These are phyloP conservation scores for Hemitrygon akajei DNA, from an alignment of 2,797 vertebrate species.

Conservation along the genomic window DNA sequence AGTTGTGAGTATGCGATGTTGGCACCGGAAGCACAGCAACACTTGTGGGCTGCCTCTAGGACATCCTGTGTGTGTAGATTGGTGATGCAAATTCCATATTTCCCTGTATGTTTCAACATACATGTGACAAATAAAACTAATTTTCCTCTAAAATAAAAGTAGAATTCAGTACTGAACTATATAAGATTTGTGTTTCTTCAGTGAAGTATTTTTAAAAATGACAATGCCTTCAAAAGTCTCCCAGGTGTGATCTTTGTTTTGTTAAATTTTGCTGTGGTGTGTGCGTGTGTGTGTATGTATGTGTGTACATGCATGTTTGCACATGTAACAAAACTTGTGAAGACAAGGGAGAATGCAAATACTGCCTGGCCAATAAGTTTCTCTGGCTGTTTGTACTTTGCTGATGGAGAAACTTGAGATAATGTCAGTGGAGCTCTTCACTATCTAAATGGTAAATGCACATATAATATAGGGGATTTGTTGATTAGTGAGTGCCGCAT, in stretches of 20 bases:
- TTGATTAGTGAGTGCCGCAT: not conserved
- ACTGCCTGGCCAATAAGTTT: no score
- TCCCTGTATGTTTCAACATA: no score
- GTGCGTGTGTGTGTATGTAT: not conserved
- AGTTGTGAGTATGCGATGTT: no score
- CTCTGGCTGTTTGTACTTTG: no score
- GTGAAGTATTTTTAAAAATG: not conserved
- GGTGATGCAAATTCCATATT: no score
- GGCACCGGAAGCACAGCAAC: no score
- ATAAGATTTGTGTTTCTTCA: not conserved
- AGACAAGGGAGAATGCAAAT: no score
- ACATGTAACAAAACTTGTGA: not conserved
- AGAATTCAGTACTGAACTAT: not conserved
- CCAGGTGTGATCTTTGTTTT: constrained; percentile 18
- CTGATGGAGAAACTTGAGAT: not conserved
- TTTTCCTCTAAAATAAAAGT: not conserved
- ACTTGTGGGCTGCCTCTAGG: no score
- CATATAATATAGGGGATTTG: not conserved
- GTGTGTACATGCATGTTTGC: not conserved
- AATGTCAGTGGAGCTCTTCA: not conserved
- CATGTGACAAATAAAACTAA: no score
- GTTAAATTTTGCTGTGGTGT: not conserved
- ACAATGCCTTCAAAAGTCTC: not conserved
- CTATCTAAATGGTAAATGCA: not conserved
- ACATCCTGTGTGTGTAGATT: no score